Evolutionary conservation across 2,113 vertebrate genomes (phyloP).

Genomic region (Entomyzon cyanotis): DNA sequence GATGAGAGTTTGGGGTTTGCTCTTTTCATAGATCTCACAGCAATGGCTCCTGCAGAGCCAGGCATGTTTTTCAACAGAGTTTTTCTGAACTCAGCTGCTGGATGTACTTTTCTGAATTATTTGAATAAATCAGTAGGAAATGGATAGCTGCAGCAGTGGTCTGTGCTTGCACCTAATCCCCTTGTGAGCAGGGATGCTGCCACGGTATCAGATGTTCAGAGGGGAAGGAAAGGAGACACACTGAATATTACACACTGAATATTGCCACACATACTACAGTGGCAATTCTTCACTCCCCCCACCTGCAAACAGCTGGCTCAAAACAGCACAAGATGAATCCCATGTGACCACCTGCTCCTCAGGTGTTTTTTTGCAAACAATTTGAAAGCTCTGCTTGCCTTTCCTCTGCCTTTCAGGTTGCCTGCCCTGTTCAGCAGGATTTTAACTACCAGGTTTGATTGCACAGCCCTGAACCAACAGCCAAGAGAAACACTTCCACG

Average conservation of each 20-base stretch:
- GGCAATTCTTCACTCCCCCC: neutral
- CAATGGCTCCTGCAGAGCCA: neutral
- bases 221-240: neutral
- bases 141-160: neutral
- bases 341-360: neutral
- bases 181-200: neutral
- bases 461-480: neutral
- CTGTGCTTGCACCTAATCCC: conserved; percentile 51
- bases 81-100: conserved; percentile 21
- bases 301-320: neutral
- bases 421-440: neutral
- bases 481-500: neutral
- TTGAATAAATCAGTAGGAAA: conserved; percentile 42
- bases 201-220: neutral
- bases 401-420: neutral
- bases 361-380: neutral
- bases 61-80: neutral
- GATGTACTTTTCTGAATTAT: conserved; percentile 13
- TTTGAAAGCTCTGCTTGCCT: neutral
- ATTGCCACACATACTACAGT: neutral
- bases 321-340: neutral
- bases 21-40: neutral
- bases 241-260: neutral
- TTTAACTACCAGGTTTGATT: conserved; percentile 2
- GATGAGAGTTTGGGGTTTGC: rapidly evolving